Evolutionary conservation across 2,797 vertebrate genomes (phyloP), one percentile per base, ranked within the genome.

Genomic region (Tragelaphus eurycerus): DNA sequence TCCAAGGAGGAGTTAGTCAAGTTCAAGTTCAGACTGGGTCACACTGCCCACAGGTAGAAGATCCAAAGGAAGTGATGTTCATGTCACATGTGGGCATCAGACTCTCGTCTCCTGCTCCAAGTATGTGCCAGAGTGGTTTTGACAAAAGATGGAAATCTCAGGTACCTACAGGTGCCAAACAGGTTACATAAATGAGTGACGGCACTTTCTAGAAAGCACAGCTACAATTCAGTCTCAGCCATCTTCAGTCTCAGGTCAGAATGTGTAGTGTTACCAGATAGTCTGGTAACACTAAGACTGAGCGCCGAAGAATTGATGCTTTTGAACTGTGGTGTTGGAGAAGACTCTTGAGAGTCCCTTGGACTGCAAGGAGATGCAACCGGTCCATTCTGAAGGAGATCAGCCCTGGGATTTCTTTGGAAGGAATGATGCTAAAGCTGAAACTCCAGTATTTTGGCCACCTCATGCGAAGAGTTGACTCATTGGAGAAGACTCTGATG

Each of bases 81-180:
- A 4, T 29, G 21, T 48, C 19, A 34, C 12, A 21, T 0, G 0
- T 0, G 3, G 15, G 7, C 12, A 57, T 34, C 6, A 2, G 31
- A 52, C 54, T 78, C 4, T 57, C 50, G n/a, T 76, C 31, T 55
- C 60, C 50, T 46, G 46, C 8, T 52, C 59, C n/a, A 94, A 10
- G 46, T n/a, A 34, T 4, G 4, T 3, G 46, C 52, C n/a, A 79
- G 19, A 6, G 27, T 7, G 2, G 16, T 85, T 71, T 62, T 48
- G 4, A 85, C 38, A 52, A 59, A 82, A 76, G 31, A 17, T 19
- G 16, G 83, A 62, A 59, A 78, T 83, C 89, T 27, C 48, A 34
- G 88, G 46, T n/a, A 19, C 54, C 43, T 7, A 11, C 19, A 31
- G 25, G 29, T 15, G 11, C 14, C 29, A 38, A 78, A 10, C 78